Base-by-base conservation (phyloP, 2,888 invertebrate species). In the Ceriagrion tenellum region DNA sequence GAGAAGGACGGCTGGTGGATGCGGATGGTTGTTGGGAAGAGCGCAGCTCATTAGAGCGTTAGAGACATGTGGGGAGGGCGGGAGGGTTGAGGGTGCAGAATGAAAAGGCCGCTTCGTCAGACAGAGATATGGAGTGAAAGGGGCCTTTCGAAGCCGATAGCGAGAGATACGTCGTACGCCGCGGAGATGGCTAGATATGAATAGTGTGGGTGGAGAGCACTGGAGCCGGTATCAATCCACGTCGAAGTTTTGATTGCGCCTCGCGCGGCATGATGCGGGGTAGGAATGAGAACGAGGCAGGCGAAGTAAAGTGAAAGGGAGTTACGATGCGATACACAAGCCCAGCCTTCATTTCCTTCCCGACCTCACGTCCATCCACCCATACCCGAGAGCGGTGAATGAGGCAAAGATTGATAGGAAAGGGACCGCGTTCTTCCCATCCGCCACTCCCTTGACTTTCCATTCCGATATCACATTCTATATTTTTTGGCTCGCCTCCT, bases 201-300 rank as follows among this genome's bases (percentile, higher is more conserved):
- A 69, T n/a, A n/a, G 20, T 0, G 69, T 26, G 20, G n/a, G 2
- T 3, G n/a, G 69, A 69, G 69, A 69, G 69, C 69, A 69, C n/a
- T 69, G 69, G n/a, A 69, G n/a, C n/a, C 69, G 69, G 69, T 69
- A 69, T 69, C 69, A 69, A 69, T 69, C 69, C 2, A 69, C 69
- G 69, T 69, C 69, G 69, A 69, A 69, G 69, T 69, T 69, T 69
- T 69, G 69, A 69, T 69, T 69, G n/a, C 69, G 69, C 69, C 69
- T 26, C 69, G 69, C 69, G 69, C 69, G n/a, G n/a, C 26, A 26
- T 69, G 69, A 69, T 26, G n/a, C n/a, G 69, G n/a, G 69, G 6
- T 13, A 69, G 69, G 69, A 69, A 69, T 69, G 69, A 69, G 69
- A 69, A n/a, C 69, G n/a, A 69, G 26, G 69, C 8, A 26, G 69